phyloP scores from a whole-genome alignment of 2,888 invertebrate species.

The Hypercompe scribonia region DNA sequence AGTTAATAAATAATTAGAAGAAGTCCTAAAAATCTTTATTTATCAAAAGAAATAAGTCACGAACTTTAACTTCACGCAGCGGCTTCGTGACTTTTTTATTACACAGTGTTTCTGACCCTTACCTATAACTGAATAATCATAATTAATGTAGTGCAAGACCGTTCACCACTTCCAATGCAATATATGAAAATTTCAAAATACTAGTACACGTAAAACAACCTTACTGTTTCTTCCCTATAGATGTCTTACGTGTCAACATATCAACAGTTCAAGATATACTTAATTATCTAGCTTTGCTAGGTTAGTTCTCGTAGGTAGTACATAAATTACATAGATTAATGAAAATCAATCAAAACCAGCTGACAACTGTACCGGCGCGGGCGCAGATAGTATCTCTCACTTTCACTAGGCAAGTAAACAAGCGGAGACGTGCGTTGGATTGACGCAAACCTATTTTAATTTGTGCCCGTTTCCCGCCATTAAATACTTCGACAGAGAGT shows the following conservation, averaged over 20 bases:
- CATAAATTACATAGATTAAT: slow-evolving; percentile 43
- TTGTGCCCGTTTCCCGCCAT: slow-evolving; percentile 79
- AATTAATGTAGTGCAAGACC: not conserved
- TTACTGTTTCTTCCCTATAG: not conserved
- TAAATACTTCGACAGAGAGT: slow-evolving; percentile 65
- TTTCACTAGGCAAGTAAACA: slow-evolving; percentile 71
- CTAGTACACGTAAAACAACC: not conserved
- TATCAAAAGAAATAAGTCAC: not conserved
- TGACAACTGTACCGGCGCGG: slow-evolving; percentile 48
- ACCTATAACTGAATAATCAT: not conserved
- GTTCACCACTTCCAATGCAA: not conserved
- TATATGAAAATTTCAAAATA: not conserved
- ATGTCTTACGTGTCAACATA: slow-evolving; percentile 9
- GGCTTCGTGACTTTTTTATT: not conserved
- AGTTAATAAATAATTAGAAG: not conserved
- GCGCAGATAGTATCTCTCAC: slow-evolving; percentile 64
- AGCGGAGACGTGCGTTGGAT: slow-evolving; percentile 74
- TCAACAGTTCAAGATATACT: slow-evolving; percentile 16
- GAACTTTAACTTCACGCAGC: not conserved
- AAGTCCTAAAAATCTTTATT: not conserved
- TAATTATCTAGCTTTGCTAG: slow-evolving; percentile 17
- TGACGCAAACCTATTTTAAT: slow-evolving; percentile 78
- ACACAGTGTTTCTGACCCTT: not conserved
- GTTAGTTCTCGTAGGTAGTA: slow-evolving; percentile 11
- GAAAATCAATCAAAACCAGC: slow-evolving; percentile 53